A percentile compares a stretch with the other conserved stretches of the same genome.
phyloP scores from a whole-genome alignment of 2,888 invertebrate genomes.

The Drosophila flavopinicola region DNA sequence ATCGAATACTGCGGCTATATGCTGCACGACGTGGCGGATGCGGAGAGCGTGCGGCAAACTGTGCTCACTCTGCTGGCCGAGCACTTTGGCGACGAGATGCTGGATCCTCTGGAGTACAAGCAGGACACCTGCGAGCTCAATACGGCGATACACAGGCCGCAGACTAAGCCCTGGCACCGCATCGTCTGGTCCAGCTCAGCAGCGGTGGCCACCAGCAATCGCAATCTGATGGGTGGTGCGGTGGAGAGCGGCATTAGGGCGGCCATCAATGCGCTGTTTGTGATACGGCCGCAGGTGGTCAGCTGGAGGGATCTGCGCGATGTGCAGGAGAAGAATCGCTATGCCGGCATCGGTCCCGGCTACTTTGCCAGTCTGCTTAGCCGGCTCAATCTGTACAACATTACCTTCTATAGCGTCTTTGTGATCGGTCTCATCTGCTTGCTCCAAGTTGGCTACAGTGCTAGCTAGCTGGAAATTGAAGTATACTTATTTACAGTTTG shows the following conservation, averaged over 20 bases:
- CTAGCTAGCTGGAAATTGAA: constrained; percentile 11
- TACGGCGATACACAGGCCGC: constrained; percentile 59
- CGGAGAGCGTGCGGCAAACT: constrained; percentile 43
- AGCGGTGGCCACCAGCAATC: constrained; percentile 73
- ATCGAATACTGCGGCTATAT: constrained; percentile 69
- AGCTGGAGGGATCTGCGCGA: constrained; percentile 81
- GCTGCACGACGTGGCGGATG: constrained; percentile 67
- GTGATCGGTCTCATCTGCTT: constrained; percentile 62
- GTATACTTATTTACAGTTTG: neutral
- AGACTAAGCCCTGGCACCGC: constrained; percentile 80
- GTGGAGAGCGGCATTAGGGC: constrained; percentile 83
- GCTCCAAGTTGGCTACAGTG: constrained; percentile 57
- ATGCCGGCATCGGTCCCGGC: constrained; percentile 22
- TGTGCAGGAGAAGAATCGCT: constrained; percentile 58
- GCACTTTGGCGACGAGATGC: constrained; percentile 79
- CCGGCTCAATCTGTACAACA: constrained; percentile 82
- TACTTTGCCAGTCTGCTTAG: constrained; percentile 59
- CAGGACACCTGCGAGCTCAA: constrained; percentile 68
- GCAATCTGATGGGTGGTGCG: constrained; percentile 82
- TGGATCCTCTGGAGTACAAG: constrained; percentile 57
- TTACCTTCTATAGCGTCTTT: constrained; percentile 73
- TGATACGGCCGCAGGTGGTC: constrained; percentile 81
- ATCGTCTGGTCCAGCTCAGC: constrained; percentile 82
- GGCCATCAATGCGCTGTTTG: constrained; percentile 78
- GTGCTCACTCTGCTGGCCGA: constrained; percentile 66